Percentiles rank a stretch among this genome's conserved stretches.
Conservation (phyloP, 2,888 invertebrate genomes). For the Epinotia bilunana region DNA sequence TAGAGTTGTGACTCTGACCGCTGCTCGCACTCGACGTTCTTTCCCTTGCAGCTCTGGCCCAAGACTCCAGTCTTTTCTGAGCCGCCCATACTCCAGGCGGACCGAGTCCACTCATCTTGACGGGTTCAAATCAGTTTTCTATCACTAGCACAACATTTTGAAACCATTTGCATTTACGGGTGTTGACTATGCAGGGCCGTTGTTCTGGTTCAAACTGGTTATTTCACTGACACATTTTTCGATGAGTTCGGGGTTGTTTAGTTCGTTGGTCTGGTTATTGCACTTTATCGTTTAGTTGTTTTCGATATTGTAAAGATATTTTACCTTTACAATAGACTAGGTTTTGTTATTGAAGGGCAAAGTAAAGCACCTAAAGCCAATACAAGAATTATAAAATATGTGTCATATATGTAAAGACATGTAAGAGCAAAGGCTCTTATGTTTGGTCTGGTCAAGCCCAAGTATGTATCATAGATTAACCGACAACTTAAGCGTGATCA, state of each 20-base stretch:
- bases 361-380: neutral
- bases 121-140: neutral
- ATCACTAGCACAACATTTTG: constrained; percentile 14
- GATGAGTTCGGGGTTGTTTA: neutral
- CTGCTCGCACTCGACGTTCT: constrained; percentile 84
- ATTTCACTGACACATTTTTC: neutral
- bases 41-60: constrained; percentile 90
- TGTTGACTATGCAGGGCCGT: neutral
- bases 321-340: neutral
- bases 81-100: constrained; percentile 91
- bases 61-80: constrained; percentile 90
- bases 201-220: neutral
- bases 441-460: too few relatives aligned
- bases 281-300: neutral
- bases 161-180: neutral
- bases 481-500: neutral
- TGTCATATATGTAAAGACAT: neutral
- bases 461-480: neutral
- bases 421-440: neutral
- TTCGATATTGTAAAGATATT: neutral
- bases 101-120: constrained; percentile 87
- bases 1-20: constrained; percentile 84
- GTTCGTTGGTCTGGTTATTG: neutral
- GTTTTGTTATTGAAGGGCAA: neutral
- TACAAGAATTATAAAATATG: too few relatives aligned